Conservation (phyloP, 2,113 vertebrate genomes). For the Podiceps cristatus region DNA sequence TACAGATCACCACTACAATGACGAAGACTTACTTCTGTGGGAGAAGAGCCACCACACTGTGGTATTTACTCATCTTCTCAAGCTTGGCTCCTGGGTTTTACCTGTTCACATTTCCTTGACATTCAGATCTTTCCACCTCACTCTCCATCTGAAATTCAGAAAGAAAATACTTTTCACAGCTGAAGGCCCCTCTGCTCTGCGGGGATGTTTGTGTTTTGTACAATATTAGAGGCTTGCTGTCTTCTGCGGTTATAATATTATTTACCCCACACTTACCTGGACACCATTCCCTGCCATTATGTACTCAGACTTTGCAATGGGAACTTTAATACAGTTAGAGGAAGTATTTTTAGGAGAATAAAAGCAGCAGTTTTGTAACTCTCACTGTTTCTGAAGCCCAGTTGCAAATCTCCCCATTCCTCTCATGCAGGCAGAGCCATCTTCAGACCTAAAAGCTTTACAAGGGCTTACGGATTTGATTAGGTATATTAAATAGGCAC, state of each 20-base stretch:
- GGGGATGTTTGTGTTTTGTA: background rate
- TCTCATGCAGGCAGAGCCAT: background rate
- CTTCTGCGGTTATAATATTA: background rate
- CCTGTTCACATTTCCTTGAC: background rate
- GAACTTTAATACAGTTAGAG: background rate
- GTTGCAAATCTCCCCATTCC: background rate
- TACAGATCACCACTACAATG: background rate
- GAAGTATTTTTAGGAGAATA: background rate
- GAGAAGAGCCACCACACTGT: background rate
- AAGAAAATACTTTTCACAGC: background rate
- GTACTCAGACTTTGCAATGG: background rate
- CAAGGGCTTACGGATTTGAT: background rate
- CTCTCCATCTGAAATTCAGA: background rate
- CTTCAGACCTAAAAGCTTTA: background rate
- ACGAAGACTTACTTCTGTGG: background rate
- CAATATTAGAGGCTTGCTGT: background rate
- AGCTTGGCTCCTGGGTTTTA: background rate
- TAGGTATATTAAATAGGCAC: background rate
- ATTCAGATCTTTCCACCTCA: background rate
- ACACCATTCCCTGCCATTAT: background rate
- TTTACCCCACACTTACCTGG: background rate
- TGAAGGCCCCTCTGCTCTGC: background rate
- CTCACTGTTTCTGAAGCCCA: background rate
- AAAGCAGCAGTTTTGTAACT: background rate
- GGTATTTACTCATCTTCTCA: background rate